These are phyloP conservation scores for Meteorus cinctellus DNA, from an alignment of 2,888 invertebrate species.

Conservation along the genomic window DNA sequence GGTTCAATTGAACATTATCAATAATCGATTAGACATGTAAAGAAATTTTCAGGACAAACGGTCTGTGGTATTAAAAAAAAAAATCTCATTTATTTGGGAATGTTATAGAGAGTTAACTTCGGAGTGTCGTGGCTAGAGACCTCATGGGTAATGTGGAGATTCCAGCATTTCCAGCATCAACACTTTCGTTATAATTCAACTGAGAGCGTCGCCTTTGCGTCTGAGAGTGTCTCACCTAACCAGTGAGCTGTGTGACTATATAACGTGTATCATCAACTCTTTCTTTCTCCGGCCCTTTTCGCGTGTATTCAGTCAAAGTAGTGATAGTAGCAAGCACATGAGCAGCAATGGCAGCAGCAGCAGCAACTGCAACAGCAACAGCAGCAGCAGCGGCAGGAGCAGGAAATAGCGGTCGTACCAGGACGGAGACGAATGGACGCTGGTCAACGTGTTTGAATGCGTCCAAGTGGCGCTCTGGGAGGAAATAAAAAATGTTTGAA, in stretches of 20 bases:
- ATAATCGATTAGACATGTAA: too few species aligned
- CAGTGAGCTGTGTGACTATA: not conserved
- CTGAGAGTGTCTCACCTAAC: not conserved
- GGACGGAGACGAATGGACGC: not conserved
- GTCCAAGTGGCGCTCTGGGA: not conserved
- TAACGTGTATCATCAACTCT: not conserved
- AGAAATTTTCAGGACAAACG: too few species aligned
- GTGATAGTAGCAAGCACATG: not conserved
- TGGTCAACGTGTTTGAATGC: not conserved
- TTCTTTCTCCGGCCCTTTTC: not conserved
- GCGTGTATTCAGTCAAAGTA: not conserved
- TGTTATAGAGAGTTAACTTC: too few species aligned
- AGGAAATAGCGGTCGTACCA: not conserved
- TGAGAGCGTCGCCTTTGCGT: not conserved
- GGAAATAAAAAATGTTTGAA: not conserved
- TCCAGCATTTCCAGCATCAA: not conserved
- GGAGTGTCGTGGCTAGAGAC: too few species aligned
- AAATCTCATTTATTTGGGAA: too few species aligned
- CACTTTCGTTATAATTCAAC: constrained; percentile 1
- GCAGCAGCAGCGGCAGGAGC: not conserved
- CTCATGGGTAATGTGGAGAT: too few species aligned
- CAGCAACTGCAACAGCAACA: not conserved
- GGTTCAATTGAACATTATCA: too few species aligned
- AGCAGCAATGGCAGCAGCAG: not conserved
- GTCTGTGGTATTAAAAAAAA: too few species aligned